phyloP scores from a whole-genome alignment of 2,113 vertebrate species.

The Nothocercus julius region DNA sequence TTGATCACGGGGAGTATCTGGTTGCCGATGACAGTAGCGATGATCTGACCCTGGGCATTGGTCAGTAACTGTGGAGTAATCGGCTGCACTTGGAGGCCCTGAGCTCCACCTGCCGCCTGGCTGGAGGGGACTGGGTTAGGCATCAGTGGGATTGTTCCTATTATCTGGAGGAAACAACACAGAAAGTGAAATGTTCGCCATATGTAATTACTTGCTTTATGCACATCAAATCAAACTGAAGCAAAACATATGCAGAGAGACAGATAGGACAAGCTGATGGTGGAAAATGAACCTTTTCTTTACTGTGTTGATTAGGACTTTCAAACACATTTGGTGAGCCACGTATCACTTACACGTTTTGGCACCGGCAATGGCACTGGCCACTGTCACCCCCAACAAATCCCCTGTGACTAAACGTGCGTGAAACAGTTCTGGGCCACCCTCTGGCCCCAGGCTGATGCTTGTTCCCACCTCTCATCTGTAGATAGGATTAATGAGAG shows the following conservation, averaged over 20 bases:
- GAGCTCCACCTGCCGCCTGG: constrained; percentile 88
- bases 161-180: constrained; percentile 87
- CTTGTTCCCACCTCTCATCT: neutral
- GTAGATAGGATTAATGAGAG: neutral
- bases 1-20: constrained; percentile 99
- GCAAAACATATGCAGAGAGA: neutral
- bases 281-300: neutral
- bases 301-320: neutral
- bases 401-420: neutral
- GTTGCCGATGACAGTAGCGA: constrained; percentile 98
- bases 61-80: constrained; percentile 98
- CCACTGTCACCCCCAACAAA: neutral
- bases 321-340: neutral
- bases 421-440: neutral
- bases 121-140: constrained; percentile 91
- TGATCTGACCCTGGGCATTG: constrained; percentile 99
- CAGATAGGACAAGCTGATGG: neutral
- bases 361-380: no score
- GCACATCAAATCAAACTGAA: neutral
- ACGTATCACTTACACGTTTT: accelerated
- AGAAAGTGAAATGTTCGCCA: constrained; percentile 1
- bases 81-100: constrained; percentile 96
- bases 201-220: neutral
- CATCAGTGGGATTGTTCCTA: constrained; percentile 98
- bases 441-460: neutral